Percentiles rank a stretch among this genome's conserved stretches.
phyloP scores from a whole-genome alignment of 2,888 invertebrate genomes.

The Lepidochrysops patricia region DNA sequence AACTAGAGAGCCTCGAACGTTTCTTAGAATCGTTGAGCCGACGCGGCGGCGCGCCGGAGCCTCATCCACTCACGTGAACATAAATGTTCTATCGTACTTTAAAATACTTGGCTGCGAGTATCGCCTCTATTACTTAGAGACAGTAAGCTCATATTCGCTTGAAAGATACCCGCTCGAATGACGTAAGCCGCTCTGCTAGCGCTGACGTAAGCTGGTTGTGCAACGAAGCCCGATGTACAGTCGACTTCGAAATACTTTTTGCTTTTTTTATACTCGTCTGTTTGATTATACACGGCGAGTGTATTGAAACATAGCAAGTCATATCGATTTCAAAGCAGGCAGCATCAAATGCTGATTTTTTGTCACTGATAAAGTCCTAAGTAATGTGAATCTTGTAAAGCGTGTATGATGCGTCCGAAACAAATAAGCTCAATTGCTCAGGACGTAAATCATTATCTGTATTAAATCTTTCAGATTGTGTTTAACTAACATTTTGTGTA shows the following conservation, averaged over 20 bases:
- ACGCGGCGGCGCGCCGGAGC: slow-evolving; percentile 63
- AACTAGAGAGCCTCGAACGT: slow-evolving; percentile 66
- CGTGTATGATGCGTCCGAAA: background rate
- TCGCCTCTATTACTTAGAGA: slow-evolving; percentile 36
- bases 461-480: no score
- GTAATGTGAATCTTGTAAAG: background rate
- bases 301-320: background rate
- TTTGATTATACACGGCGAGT: background rate
- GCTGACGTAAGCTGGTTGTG: slow-evolving; percentile 75
- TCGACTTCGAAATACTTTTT: background rate
- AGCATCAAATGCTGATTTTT: background rate
- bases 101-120: slow-evolving; percentile 35
- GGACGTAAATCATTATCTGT: no score
- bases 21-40: slow-evolving; percentile 72
- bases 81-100: slow-evolving; percentile 68
- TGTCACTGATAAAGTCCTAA: background rate
- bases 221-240: slow-evolving; percentile 67
- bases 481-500: no score
- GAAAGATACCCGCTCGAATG: slow-evolving; percentile 55
- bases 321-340: background rate
- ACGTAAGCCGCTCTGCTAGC: slow-evolving; percentile 69
- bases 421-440: no score
- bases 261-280: background rate
- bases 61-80: slow-evolving; percentile 72
- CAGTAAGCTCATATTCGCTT: slow-evolving; percentile 51